Conservation (phyloP, 2,113 vertebrate genomes). For the Nerophis ophidion region DNA sequence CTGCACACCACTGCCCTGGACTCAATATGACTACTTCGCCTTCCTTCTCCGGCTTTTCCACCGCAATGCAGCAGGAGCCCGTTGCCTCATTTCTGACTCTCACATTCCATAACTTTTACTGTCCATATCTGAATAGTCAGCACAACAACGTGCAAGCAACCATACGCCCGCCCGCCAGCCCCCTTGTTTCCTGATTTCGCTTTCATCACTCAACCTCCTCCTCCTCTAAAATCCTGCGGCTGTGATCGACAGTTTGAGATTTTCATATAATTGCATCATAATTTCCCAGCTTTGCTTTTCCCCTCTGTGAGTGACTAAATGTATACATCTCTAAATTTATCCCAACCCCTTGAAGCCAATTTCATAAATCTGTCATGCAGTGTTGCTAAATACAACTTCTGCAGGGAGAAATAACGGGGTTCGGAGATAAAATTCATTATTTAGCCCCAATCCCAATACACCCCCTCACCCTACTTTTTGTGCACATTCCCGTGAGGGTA, state of each 20-base stretch:
- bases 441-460: too few relatives aligned
- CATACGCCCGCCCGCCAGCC: not conserved
- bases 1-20: too few relatives aligned
- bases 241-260: slow-evolving; percentile 39
- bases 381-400: not conserved
- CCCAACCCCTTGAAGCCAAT: not conserved
- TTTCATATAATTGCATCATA: slow-evolving; percentile 56
- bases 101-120: slow-evolving; percentile 26
- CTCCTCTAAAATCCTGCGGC: slow-evolving; percentile 24
- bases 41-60: slow-evolving; percentile 5
- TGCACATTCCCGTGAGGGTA: too few relatives aligned
- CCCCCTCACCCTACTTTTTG: too few relatives aligned
- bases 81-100: slow-evolving; percentile 41
- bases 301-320: not conserved
- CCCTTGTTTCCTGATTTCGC: slow-evolving; percentile 5
- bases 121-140: slow-evolving; percentile 42
- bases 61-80: slow-evolving; percentile 21
- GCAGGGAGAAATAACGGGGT: not conserved
- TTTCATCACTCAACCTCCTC: slow-evolving; percentile 32
- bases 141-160: slow-evolving; percentile 28
- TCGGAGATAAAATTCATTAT: not conserved
- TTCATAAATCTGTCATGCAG: slow-evolving; percentile 10
- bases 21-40: not conserved
- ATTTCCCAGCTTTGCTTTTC: slow-evolving; percentile 22
- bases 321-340: not conserved